These are phyloP conservation scores for Sarcophaga variegata DNA, from an alignment of 2,888 invertebrate species.

Conservation along the genomic window DNA sequence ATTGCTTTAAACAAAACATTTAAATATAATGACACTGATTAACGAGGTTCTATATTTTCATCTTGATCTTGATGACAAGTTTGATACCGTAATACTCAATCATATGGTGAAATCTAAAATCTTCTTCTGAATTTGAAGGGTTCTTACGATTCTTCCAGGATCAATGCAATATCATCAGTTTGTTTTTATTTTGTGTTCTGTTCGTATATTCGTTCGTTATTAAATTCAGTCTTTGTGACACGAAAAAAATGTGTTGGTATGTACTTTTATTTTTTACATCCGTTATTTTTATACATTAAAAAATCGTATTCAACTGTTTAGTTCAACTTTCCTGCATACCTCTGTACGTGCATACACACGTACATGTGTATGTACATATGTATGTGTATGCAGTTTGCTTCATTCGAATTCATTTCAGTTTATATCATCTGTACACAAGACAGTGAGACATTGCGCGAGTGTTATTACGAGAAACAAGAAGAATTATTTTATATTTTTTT, in stretches of 20 bases:
- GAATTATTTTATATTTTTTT: too few species aligned
- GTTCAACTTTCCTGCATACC: not conserved
- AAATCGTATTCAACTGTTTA: slow-evolving; percentile 37
- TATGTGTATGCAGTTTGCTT: too few species aligned
- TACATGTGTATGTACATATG: not conserved
- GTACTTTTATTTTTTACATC: slow-evolving; percentile 26
- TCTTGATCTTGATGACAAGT: too few species aligned
- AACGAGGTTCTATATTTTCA: too few species aligned
- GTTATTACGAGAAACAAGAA: too few species aligned
- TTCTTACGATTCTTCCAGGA: not conserved
- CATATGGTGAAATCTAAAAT: not conserved
- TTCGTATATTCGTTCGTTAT: not conserved
- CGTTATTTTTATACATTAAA: slow-evolving; percentile 31
- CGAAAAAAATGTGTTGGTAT: not conserved
- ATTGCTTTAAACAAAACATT: not conserved
- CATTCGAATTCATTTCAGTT: too few species aligned
- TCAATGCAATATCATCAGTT: not conserved
- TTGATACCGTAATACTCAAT: too few species aligned
- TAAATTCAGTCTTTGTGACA: not conserved
- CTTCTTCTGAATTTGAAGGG: not conserved
- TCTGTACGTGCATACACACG: not conserved
- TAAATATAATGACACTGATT: not conserved
- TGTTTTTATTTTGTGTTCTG: not conserved
- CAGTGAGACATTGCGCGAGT: too few species aligned
- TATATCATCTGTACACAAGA: too few species aligned